These are phyloP conservation scores for Epirrita christyi DNA, from an alignment of 2,888 invertebrate genomes.

Conservation along the genomic window DNA sequence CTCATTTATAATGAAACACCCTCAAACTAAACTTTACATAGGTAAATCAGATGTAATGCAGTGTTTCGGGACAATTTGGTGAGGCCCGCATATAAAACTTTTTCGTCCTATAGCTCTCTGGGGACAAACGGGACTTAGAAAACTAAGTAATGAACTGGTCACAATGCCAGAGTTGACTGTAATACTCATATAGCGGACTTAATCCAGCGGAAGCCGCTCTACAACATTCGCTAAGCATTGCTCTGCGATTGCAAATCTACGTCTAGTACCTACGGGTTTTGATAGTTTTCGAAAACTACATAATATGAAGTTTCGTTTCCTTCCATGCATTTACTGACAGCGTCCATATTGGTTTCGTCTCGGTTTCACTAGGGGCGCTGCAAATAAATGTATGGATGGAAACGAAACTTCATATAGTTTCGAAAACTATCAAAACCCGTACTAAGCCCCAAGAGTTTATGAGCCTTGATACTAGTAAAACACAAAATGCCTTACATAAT, in stretches of 20 bases:
- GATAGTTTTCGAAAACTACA: no score
- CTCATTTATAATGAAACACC: background rate
- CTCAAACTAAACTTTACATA: slow-evolving; percentile 10
- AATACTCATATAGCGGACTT: slow-evolving; percentile 2
- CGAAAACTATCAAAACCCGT: no score
- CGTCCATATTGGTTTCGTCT: no score
- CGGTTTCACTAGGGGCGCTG: no score
- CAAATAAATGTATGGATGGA: no score
- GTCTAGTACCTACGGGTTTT: no score
- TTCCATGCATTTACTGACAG: no score
- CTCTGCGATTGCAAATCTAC: background rate
- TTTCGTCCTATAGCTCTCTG: slow-evolving; percentile 36
- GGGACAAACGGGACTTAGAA: slow-evolving; percentile 32
- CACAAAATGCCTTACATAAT: no score
- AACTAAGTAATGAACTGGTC: slow-evolving; percentile 42
- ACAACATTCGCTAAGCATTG: background rate
- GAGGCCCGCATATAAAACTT: slow-evolving; percentile 43
- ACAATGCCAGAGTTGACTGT: background rate
- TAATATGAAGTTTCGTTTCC: no score
- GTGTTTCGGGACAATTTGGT: slow-evolving; percentile 24
- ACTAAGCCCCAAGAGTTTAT: no score
- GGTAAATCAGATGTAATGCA: slow-evolving; percentile 24
- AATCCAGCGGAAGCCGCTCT: slow-evolving; percentile 1
- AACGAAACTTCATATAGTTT: no score
- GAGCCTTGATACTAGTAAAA: no score